These are phyloP conservation scores for Lytechinus variegatus DNA, from an alignment of 35 echinoderm and acorn worm species.

Conservation along the genomic window DNA sequence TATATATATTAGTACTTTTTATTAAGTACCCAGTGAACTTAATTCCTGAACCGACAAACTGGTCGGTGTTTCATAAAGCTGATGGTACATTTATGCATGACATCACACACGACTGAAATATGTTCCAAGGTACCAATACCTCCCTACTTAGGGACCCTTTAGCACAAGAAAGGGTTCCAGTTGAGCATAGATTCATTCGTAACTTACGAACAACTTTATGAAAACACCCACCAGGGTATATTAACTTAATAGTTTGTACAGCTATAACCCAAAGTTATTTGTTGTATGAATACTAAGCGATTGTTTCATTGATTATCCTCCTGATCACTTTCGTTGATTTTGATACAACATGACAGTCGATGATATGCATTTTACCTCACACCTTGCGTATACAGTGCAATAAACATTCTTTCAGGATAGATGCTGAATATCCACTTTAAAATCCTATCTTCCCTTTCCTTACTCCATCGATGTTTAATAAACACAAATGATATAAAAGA, in stretches of 20 bases:
- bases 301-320: not conserved
- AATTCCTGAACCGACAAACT: not conserved
- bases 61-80: too few species aligned
- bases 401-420: not conserved
- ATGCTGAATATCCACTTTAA: not conserved
- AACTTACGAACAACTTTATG: too few species aligned
- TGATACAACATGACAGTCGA: not conserved
- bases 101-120: too few species aligned
- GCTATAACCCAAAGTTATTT: not conserved
- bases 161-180: too few species aligned
- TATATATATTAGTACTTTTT: not conserved
- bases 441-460: not conserved
- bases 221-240: not conserved
- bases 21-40: not conserved
- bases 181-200: too few species aligned
- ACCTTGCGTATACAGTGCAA: constrained; percentile 2
- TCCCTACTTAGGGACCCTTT: too few species aligned
- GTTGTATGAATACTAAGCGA: not conserved
- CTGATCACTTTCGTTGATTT: not conserved
- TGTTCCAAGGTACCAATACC: too few species aligned
- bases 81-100: too few species aligned
- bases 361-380: not conserved
- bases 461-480: not conserved
- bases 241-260: not conserved
- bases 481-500: not conserved